phyloP scores from a whole-genome alignment of 2,797 vertebrate species.

The Myotis myotis region DNA sequence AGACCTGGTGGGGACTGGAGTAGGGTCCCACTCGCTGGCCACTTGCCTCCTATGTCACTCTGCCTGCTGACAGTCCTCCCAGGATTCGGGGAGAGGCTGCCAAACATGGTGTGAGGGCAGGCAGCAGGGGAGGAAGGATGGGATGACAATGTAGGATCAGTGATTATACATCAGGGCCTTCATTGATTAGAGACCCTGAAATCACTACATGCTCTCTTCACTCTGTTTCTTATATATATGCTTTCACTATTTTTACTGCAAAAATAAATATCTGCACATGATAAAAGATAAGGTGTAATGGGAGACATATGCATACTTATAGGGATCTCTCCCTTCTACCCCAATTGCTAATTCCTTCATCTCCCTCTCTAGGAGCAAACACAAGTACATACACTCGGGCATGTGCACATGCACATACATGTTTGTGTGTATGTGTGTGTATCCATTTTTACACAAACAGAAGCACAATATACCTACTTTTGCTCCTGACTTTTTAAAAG shows the following conservation, averaged over 20 bases:
- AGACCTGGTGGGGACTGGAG: not conserved
- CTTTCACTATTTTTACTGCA: slow-evolving; percentile 28
- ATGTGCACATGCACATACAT: not conserved
- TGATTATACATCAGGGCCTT: not conserved
- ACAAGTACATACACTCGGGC: not conserved
- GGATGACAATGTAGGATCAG: not conserved
- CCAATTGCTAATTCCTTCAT: not conserved
- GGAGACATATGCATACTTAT: not conserved
- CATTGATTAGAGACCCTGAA: not conserved
- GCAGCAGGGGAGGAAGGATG: not conserved
- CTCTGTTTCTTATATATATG: not conserved
- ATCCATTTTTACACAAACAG: not conserved
- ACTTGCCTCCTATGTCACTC: not conserved
- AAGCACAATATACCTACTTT: not conserved
- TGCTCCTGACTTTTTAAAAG: not conserved
- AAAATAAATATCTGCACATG: slow-evolving; percentile 25
- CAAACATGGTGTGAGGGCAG: not conserved
- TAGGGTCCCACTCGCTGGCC: not conserved
- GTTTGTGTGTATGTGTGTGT: not conserved
- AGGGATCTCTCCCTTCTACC: not conserved
- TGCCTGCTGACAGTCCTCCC: not conserved
- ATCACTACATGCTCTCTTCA: not conserved
- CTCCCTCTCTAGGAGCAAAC: not conserved
- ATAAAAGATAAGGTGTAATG: not conserved
- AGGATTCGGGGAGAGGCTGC: not conserved